phyloP scores from a whole-genome alignment of 2,797 vertebrate species.

The Lagorchestes hirsutus region DNA sequence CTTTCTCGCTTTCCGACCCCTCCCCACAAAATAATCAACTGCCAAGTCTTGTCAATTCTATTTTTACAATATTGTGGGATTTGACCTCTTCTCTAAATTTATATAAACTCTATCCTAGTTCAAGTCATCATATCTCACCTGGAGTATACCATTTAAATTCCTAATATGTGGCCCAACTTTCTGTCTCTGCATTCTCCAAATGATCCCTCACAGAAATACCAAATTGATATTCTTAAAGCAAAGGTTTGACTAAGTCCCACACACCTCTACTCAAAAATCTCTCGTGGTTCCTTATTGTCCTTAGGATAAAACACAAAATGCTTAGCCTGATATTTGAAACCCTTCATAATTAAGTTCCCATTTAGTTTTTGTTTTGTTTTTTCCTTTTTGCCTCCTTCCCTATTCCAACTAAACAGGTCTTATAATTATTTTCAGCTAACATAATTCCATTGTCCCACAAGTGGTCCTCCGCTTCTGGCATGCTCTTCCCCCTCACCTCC shows the following conservation, averaged over 20 bases:
- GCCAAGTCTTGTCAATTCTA: background rate
- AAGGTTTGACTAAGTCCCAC: too few species aligned
- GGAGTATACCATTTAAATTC: background rate
- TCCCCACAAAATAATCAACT: background rate
- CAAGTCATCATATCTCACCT: background rate
- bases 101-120: background rate
- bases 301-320: background rate
- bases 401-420: background rate
- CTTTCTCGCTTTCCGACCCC: background rate
- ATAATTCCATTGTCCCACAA: background rate
- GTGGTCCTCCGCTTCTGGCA: background rate
- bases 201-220: too few species aligned
- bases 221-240: too few species aligned
- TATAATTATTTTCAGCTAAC: background rate
- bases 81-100: background rate
- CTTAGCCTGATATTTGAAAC: background rate
- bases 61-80: background rate
- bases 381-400: background rate
- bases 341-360: background rate
- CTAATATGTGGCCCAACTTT: background rate
- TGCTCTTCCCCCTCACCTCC: background rate
- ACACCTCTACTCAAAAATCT: background rate
- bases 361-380: background rate
- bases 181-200: background rate
- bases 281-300: background rate